These are phyloP conservation scores for Hydraecia micacea DNA, from an alignment of 2,888 invertebrate genomes.

Conservation along the genomic window DNA sequence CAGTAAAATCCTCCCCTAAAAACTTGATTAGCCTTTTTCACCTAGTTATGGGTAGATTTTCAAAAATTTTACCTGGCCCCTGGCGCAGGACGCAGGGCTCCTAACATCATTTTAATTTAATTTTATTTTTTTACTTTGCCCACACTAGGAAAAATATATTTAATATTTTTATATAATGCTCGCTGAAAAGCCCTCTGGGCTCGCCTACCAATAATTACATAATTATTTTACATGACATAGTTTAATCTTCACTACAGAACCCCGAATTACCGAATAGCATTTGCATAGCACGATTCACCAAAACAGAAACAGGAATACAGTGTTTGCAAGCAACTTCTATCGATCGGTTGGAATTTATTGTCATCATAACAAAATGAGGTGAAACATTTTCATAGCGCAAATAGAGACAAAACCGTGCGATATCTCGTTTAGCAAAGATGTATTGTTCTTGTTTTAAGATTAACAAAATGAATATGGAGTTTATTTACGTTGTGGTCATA, in stretches of 20 bases:
- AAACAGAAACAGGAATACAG: constrained; percentile 25
- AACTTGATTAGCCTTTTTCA: no score
- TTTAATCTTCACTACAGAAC: constrained; percentile 17
- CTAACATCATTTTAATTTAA: no score
- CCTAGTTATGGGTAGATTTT: not conserved
- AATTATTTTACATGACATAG: not conserved
- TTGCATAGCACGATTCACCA: not conserved
- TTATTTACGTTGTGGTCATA: constrained; percentile 32
- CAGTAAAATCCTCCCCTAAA: not conserved
- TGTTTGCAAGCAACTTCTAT: constrained; percentile 44
- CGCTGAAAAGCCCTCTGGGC: not conserved
- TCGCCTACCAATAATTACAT: not conserved
- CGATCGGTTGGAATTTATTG: constrained; percentile 47
- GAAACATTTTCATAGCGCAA: constrained; percentile 16
- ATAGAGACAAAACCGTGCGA: constrained; percentile 26
- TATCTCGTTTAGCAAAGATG: constrained; percentile 23
- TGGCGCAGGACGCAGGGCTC: not conserved
- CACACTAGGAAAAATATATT: no score
- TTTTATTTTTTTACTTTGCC: no score
- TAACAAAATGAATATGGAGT: constrained; percentile 28
- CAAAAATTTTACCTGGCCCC: not conserved
- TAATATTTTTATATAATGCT: no score
- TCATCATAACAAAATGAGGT: constrained; percentile 46
- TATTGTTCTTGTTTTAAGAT: constrained; percentile 35
- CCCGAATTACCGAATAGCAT: constrained; percentile 2